Evolutionary conservation across 2,797 vertebrate species (phyloP).

Genomic region (Alexandromys oeconomus): DNA sequence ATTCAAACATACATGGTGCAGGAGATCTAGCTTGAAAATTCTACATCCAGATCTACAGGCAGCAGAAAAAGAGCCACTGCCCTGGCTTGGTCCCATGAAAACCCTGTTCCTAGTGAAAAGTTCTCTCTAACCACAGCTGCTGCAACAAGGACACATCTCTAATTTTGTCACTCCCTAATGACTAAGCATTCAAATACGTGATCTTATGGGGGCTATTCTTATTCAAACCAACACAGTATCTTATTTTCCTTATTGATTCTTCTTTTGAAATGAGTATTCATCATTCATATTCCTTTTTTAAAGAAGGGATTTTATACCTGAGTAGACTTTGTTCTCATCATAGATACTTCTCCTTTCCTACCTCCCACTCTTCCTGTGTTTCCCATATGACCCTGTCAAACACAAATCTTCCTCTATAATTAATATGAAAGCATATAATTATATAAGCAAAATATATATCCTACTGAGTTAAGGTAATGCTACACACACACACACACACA

Average conservation of each 20-base stretch:
- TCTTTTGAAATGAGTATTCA: not conserved
- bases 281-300: not conserved
- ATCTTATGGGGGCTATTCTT: not conserved
- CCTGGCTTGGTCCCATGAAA: not conserved
- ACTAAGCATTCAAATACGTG: not conserved
- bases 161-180: not conserved
- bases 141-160: not conserved
- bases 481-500: too few species aligned
- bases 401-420: not conserved
- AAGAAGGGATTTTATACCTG: not conserved
- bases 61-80: not conserved
- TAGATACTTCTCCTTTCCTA: not conserved
- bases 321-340: not conserved
- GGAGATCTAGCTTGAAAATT: not conserved
- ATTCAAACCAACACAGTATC: not conserved
- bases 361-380: not conserved
- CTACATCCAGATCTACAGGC: not conserved
- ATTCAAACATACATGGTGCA: not conserved
- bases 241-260: not conserved
- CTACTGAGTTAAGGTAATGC: not conserved
- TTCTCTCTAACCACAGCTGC: not conserved
- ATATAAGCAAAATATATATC: not conserved
- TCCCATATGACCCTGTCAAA: not conserved
- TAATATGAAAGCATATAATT: not conserved
- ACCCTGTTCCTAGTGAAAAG: not conserved